Conservation (phyloP, 1,140 invertebrate species). For the Berghia stephanieae region DNA sequence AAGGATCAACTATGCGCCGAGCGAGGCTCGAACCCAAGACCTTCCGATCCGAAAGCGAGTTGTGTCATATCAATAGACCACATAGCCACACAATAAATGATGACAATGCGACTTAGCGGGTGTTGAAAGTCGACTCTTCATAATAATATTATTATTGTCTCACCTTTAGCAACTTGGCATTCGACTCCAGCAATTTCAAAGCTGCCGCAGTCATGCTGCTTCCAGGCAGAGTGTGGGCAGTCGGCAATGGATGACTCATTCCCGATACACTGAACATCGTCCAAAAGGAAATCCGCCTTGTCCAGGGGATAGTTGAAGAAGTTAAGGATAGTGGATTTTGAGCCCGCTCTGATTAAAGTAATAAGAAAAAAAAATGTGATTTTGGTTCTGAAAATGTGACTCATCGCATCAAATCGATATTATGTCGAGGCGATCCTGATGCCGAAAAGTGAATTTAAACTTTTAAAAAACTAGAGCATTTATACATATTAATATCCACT, state of each 20-base stretch:
- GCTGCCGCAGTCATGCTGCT: slow-evolving; percentile 76
- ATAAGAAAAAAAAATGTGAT: not conserved
- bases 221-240: slow-evolving; percentile 80
- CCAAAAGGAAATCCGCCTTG: slow-evolving; percentile 71
- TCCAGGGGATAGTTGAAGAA: not conserved
- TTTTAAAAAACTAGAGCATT: no score
- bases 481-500: no score
- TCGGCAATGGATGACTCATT: slow-evolving; percentile 77
- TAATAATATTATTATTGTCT: no score
- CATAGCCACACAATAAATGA: no score
- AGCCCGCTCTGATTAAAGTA: not conserved
- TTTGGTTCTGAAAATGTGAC: not conserved
- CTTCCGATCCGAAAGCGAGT: no score
- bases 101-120: no score
- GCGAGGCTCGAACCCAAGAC: no score
- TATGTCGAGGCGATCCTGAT: not conserved
- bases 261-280: slow-evolving; percentile 77
- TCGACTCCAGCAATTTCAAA: slow-evolving; percentile 71
- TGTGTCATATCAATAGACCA: no score
- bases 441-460: no score
- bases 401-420: not conserved
- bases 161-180: slow-evolving; percentile 46
- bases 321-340: not conserved
- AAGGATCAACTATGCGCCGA: no score
- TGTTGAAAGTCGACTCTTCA: no score